Evolutionary conservation across 2,113 vertebrate species (phyloP), one percentile per base, ranked within the genome.

Genomic region (Megatriorchis doriae): DNA sequence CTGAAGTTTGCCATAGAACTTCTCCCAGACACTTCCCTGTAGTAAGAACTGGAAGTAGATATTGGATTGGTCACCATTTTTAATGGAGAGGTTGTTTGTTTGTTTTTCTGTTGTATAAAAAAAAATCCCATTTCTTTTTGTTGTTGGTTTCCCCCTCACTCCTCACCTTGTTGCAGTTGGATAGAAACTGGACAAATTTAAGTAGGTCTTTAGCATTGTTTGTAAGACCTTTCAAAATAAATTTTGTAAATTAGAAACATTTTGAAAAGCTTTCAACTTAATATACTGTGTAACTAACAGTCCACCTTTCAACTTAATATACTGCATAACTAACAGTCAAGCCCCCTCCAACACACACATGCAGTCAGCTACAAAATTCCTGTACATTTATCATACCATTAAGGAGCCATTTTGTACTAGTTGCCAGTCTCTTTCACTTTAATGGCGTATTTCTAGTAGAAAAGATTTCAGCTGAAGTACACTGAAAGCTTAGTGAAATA

Each of bases 161-260:
- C 2, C 9, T 2, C 18, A 48, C 6, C 5, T 74, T 0, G 3
- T n/a, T 75, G 23, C 6, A 61, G 9, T 1, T 43, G 7, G 17
- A 22, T 40, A 58, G 58, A 90, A 58, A 47, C 7, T 7, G 11
- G 11, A 16, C 2, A 63, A 47, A 86, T 40, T n/a, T 77, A 77
- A 26, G 16, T 31, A 56, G 11, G 10, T 23, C 6, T 62, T 50
- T 65, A 75, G 16, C 48, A 79, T 55, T 65, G 2, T 32, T 70
- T 63, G 5, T 32, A 93, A 84, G 50, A 27, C 7, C 2, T 66
- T 86, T 62, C 3, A 50, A 53, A 90, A 83, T 25, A 56, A 16
- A 16, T 43, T 70, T 86, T 63, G 2, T 50, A 43, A 61, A 43
- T 56, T 61, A 43, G 32, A 71, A 5, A 6, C 4, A 6, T 77